These are phyloP conservation scores for Rotaria sp. DNA, from an alignment of 2,888 invertebrate genomes.

Conservation along the genomic window DNA sequence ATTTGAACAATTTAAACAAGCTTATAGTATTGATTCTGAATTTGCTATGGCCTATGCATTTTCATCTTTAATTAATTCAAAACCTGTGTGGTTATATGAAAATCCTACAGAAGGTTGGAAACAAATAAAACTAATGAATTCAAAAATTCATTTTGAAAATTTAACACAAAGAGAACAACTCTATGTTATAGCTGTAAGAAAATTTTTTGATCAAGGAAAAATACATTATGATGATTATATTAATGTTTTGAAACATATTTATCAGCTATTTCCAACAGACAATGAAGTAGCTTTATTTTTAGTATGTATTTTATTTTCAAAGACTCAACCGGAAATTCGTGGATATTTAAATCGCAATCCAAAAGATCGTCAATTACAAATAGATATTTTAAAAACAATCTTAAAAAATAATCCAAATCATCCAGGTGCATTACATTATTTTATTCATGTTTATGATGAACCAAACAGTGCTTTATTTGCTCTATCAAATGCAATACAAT, in stretches of 20 bases:
- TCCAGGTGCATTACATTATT: conserved; percentile 18
- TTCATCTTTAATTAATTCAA: background rate
- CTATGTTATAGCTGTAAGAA: background rate
- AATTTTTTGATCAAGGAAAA: background rate
- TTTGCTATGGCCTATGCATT: conserved; percentile 7
- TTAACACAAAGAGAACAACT: background rate
- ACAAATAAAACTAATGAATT: background rate
- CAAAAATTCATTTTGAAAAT: background rate
- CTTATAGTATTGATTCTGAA: background rate
- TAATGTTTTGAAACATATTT: background rate
- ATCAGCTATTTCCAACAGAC: background rate
- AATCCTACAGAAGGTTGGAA: background rate
- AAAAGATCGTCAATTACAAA: background rate
- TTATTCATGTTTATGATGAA: background rate
- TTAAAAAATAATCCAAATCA: background rate
- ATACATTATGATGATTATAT: conserved; percentile 1
- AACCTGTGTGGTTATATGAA: background rate
- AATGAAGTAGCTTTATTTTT: background rate
- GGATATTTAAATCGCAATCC: background rate
- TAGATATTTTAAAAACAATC: background rate
- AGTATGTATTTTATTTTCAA: background rate
- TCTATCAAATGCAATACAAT: background rate
- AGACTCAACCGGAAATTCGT: conserved; percentile 12
- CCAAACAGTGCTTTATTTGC: background rate
- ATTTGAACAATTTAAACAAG: background rate